phyloP scores from a whole-genome alignment of 2,888 invertebrate genomes.

The Mamestra brassicae region DNA sequence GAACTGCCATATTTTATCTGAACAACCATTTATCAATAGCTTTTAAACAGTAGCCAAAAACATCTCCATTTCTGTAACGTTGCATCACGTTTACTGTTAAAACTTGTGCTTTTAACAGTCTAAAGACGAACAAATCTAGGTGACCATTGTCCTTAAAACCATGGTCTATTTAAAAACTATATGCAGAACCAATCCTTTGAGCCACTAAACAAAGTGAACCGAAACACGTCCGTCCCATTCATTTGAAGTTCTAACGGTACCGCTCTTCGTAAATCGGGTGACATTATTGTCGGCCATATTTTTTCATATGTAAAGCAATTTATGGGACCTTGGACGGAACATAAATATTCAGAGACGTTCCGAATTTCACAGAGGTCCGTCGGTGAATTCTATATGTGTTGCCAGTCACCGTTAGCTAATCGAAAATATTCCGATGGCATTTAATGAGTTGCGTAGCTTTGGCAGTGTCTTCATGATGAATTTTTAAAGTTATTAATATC shows the following conservation, averaged over 20 bases:
- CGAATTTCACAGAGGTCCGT: conserved; percentile 81
- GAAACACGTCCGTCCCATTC: conserved; percentile 52
- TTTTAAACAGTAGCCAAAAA: neutral
- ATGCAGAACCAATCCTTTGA: conserved; percentile 36
- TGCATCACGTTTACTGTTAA: conserved; percentile 8
- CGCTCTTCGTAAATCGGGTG: conserved; percentile 63
- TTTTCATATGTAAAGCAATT: conserved; percentile 69
- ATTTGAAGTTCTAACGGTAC: conserved; percentile 67
- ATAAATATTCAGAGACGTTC: conserved; percentile 84
- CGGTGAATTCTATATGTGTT: conserved; percentile 79
- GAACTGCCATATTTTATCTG: neutral
- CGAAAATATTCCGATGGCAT: conserved; percentile 81
- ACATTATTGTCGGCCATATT: conserved; percentile 70
- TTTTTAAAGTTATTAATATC: conserved; percentile 43
- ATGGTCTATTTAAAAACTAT: conserved; percentile 23
- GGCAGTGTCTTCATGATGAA: conserved; percentile 59
- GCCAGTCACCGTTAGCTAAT: conserved; percentile 82
- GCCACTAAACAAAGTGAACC: conserved; percentile 29
- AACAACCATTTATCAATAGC: neutral
- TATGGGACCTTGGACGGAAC: conserved; percentile 80
- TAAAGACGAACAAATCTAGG: conserved; percentile 4
- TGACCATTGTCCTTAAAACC: conserved; percentile 17
- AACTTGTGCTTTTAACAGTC: conserved; percentile 4
- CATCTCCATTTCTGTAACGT: neutral
- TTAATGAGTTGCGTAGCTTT: conserved; percentile 77